These are phyloP conservation scores for Tiliacea aurago DNA, from an alignment of 2,888 invertebrate species.

Conservation along the genomic window DNA sequence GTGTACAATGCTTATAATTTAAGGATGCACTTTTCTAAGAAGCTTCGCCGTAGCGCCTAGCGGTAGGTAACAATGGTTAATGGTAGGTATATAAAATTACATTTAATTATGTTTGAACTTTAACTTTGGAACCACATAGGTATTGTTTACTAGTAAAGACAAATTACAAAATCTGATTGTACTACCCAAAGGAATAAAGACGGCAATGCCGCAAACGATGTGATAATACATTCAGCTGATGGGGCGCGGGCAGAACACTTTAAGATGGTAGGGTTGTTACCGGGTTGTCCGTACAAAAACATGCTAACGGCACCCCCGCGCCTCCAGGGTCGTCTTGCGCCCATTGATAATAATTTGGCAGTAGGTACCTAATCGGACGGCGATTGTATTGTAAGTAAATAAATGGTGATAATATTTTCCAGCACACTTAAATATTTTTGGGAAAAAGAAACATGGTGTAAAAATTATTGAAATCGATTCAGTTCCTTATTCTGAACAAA, in stretches of 20 bases:
- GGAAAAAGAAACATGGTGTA: too few relatives aligned
- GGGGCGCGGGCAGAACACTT: background rate
- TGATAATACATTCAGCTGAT: too few relatives aligned
- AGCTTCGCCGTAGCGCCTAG: conserved; percentile 9
- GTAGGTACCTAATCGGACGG: too few relatives aligned
- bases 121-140: conserved; percentile 29
- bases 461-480: too few relatives aligned
- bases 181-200: background rate
- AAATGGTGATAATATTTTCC: too few relatives aligned
- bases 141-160: conserved; percentile 16
- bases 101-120: conserved; percentile 30
- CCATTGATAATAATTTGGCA: too few relatives aligned
- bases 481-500: too few relatives aligned
- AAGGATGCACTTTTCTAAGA: conserved; percentile 7
- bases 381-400: too few relatives aligned
- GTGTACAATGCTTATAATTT: conserved; percentile 17
- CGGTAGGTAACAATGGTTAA: background rate
- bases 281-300: too few relatives aligned
- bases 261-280: background rate
- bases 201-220: background rate
- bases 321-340: too few relatives aligned
- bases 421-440: too few relatives aligned
- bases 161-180: background rate
- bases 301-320: too few relatives aligned
- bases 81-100: conserved; percentile 9